Percentiles rank a stretch among this genome's conserved stretches.
phyloP scores from a whole-genome alignment of 37 sponge, comb jelly and placozoan species.

The Halisarca cf. caerulea region DNA sequence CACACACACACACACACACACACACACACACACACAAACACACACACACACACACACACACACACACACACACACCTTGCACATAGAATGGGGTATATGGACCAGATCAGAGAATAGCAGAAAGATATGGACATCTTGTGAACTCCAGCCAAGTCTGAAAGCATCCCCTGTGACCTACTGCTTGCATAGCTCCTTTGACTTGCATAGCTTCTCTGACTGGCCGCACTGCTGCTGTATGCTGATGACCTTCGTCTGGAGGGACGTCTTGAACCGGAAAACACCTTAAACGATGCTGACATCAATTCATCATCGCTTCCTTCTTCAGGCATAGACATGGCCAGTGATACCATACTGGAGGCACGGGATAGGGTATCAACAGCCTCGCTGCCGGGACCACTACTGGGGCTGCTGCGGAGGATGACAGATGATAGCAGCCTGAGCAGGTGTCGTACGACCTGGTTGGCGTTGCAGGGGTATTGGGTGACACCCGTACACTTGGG shows the following conservation, averaged over 20 bases:
- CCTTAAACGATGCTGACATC: background rate
- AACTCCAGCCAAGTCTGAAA: background rate
- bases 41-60: no score
- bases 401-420: background rate
- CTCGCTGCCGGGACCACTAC: background rate
- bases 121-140: background rate
- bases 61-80: no score
- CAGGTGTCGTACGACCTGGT: background rate
- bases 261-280: background rate
- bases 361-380: background rate
- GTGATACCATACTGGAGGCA: constrained; percentile 17
- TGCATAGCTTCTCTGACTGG: background rate
- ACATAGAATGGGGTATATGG: background rate
- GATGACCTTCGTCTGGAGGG: constrained; percentile 3
- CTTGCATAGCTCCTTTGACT: background rate
- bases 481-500: background rate
- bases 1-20: background rate
- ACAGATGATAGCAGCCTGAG: background rate
- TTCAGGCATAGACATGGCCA: background rate
- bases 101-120: background rate
- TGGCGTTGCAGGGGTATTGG: background rate
- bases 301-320: background rate
- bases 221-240: background rate
- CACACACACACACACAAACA: background rate
- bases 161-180: background rate